These are phyloP conservation scores for Latrodectus geometricus DNA, from an alignment of 1,140 invertebrate genomes.

Conservation along the genomic window DNA sequence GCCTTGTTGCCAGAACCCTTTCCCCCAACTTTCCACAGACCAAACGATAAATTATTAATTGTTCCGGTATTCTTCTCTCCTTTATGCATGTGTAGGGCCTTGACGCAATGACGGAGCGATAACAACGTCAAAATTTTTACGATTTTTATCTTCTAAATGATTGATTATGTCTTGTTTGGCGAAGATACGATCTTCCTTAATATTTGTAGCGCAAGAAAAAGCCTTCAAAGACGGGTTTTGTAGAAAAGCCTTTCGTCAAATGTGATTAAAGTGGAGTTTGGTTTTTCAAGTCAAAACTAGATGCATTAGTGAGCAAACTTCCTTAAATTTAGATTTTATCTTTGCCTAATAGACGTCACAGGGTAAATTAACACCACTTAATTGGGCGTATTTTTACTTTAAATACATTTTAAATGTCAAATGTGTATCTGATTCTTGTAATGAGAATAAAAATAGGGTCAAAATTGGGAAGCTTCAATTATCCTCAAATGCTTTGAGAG, in stretches of 20 bases:
- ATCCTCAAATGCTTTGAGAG: too few species aligned
- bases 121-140: background rate
- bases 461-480: too few species aligned
- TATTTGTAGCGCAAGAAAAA: background rate
- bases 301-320: too few species aligned
- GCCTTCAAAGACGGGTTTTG: background rate
- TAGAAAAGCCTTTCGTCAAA: background rate
- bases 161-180: background rate
- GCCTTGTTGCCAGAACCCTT: background rate
- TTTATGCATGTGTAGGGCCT: background rate
- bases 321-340: too few species aligned
- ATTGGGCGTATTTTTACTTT: too few species aligned
- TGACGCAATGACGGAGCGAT: background rate
- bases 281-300: background rate
- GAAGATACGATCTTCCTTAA: background rate
- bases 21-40: background rate
- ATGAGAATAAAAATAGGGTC: too few species aligned
- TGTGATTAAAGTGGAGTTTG: background rate
- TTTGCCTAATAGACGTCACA: too few species aligned
- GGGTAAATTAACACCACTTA: too few species aligned
- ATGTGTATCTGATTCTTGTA: too few species aligned
- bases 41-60: constrained; percentile 3
- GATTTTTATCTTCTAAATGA: background rate
- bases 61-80: background rate
- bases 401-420: too few species aligned